These are phyloP conservation scores for Drosophila rellima DNA, from an alignment of 2,888 invertebrate species.

Conservation along the genomic window DNA sequence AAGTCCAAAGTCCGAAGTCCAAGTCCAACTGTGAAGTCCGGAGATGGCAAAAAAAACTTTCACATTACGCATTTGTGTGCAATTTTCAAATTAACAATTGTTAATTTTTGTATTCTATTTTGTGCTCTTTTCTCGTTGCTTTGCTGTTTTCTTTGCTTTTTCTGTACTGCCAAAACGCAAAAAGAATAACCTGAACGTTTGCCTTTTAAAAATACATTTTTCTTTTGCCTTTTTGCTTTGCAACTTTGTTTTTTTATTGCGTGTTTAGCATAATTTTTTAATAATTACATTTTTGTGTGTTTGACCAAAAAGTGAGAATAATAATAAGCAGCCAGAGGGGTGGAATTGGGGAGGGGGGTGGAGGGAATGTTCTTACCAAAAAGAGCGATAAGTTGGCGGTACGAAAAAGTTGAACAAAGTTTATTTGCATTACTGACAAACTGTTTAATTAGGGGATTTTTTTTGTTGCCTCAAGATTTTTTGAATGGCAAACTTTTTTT, in stretches of 20 bases:
- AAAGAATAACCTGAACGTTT: constrained; percentile 70
- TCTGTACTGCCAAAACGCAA: constrained; percentile 47
- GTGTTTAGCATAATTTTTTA: constrained; percentile 82
- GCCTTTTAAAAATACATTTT: constrained; percentile 77
- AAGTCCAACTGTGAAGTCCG: constrained; percentile 4
- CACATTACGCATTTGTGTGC: constrained; percentile 82
- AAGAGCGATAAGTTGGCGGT: constrained; percentile 57
- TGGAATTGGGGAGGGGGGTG: neutral
- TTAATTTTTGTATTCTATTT: constrained; percentile 70
- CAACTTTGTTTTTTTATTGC: constrained; percentile 79
- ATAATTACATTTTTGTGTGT: constrained; percentile 81
- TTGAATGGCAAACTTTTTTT: constrained; percentile 70
- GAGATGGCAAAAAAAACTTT: constrained; percentile 68
- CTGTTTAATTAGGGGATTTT: constrained; percentile 81
- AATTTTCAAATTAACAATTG: constrained; percentile 83
- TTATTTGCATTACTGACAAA: constrained; percentile 82
- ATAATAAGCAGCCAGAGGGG: constrained; percentile 66
- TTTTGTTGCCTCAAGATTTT: constrained; percentile 65
- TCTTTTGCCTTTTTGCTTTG: constrained; percentile 74
- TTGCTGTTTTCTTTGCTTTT: constrained; percentile 44
- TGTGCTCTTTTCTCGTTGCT: constrained; percentile 1
- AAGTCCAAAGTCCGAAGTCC: constrained; percentile 25
- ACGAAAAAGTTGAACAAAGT: constrained; percentile 75
- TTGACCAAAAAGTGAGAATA: constrained; percentile 69
- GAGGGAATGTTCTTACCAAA: constrained; percentile 32